Conservation (phyloP, 2,797 vertebrate genomes). For the Glyptemys insculpta region DNA sequence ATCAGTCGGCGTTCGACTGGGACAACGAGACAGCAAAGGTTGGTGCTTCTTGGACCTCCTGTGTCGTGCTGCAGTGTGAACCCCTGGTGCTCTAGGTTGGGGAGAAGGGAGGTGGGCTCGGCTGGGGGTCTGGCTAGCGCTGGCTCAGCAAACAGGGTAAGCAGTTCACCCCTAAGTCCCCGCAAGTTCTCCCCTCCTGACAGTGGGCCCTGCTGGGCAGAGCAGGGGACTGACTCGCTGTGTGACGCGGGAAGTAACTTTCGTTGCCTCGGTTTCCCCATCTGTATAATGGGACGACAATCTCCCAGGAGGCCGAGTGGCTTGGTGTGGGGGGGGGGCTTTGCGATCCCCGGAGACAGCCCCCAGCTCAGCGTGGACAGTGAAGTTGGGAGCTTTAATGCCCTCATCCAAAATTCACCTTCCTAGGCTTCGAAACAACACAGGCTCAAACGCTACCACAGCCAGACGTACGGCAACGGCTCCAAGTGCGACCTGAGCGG, state of each 20-base stretch:
- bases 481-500: constrained; percentile 96
- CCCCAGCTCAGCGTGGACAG: background rate
- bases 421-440: constrained; percentile 93
- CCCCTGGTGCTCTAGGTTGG: background rate
- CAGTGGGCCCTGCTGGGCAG: background rate
- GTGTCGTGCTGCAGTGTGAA: background rate
- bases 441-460: constrained; percentile 94
- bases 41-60: background rate
- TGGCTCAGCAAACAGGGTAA: background rate
- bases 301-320: background rate
- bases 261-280: background rate
- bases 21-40: constrained; percentile 95
- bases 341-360: background rate
- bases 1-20: constrained; percentile 95
- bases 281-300: background rate
- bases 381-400: background rate
- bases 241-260: background rate
- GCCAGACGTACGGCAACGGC: constrained; percentile 94
- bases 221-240: background rate
- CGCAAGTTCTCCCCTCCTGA: too few species aligned
- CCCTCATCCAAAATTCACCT: background rate
- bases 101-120: background rate
- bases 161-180: background rate
- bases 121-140: background rate
- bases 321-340: background rate